Percentiles rank a stretch among this genome's conserved stretches.
Evolutionary conservation across 2,113 vertebrate species (phyloP).

Genomic region (Arvicanthis niloticus): DNA sequence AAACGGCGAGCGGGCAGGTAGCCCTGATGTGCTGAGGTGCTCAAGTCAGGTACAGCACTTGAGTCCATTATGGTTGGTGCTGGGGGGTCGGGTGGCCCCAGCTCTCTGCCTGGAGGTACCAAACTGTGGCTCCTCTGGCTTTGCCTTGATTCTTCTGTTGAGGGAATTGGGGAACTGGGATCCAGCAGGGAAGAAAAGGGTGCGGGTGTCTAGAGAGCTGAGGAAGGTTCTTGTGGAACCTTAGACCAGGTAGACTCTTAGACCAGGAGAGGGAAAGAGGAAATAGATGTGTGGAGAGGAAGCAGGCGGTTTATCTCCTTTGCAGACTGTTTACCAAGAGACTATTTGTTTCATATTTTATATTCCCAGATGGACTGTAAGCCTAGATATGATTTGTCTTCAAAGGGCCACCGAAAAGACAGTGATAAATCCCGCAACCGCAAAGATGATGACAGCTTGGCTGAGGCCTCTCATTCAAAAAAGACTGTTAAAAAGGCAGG

Average conservation of each 20-base stretch:
- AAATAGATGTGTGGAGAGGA: background rate
- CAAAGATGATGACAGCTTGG: slow-evolving; percentile 80
- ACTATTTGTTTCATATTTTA: slow-evolving; percentile 41
- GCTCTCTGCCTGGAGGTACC: slow-evolving; percentile 59
- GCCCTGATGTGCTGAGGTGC: slow-evolving; percentile 83
- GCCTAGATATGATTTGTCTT: slow-evolving; percentile 76
- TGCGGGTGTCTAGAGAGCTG: slow-evolving; percentile 25
- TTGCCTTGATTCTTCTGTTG: slow-evolving; percentile 2
- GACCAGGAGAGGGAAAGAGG: background rate
- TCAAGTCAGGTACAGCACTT: slow-evolving; percentile 80
- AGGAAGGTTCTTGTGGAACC: slow-evolving; percentile 47
- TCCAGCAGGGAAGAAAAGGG: slow-evolving; percentile 8
- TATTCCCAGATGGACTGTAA: slow-evolving; percentile 59
- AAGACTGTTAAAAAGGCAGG: slow-evolving; percentile 88
- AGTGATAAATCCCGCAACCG: slow-evolving; percentile 82
- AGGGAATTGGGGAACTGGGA: slow-evolving; percentile 50
- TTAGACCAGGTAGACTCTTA: background rate
- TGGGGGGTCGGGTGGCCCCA: slow-evolving; percentile 65
- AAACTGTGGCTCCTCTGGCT: slow-evolving; percentile 17
- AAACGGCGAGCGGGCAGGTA: slow-evolving; percentile 84
- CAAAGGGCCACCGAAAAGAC: slow-evolving; percentile 84
- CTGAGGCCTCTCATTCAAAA: slow-evolving; percentile 82
- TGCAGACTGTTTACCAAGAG: background rate
- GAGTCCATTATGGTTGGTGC: slow-evolving; percentile 55
- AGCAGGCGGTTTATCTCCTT: slow-evolving; percentile 10